A percentile compares a stretch with the other conserved stretches of the same genome.
phyloP scores from a whole-genome alignment of 2,113 vertebrate species.

The Limnothrissa miodon region DNA sequence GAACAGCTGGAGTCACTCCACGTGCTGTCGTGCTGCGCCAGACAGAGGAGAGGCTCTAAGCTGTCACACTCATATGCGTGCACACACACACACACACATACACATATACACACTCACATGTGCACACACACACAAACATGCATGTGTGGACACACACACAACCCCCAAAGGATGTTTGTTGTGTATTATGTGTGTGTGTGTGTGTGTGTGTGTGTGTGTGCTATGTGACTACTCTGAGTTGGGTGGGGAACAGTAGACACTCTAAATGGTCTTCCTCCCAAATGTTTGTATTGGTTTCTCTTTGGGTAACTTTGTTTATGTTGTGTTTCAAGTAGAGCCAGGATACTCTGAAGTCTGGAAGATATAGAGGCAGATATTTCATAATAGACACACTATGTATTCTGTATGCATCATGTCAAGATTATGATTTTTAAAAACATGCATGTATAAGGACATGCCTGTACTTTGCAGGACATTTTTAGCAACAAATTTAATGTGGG shows the following conservation, averaged over 20 bases:
- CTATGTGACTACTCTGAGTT: neutral
- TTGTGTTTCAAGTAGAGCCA: neutral
- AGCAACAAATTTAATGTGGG: neutral
- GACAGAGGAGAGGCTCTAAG: conserved; percentile 38
- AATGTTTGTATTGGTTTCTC: neutral
- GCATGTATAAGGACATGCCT: neutral
- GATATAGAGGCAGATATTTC: neutral
- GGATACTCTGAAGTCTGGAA: neutral
- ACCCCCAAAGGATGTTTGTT: conserved; percentile 27
- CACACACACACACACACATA: too few relatives aligned
- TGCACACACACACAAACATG: too few relatives aligned
- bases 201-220: neutral
- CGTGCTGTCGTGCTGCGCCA: conserved; percentile 40
- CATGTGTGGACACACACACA: too few relatives aligned
- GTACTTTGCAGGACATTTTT: neutral
- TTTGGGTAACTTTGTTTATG: neutral
- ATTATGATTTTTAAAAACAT: neutral
- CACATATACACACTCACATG: too few relatives aligned
- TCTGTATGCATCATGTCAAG: neutral
- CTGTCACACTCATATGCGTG: neutral
- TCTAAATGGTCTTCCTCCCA: neutral
- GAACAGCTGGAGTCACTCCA: conserved; percentile 65
- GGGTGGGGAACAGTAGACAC: neutral
- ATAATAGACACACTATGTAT: neutral
- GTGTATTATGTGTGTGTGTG: neutral